Evolutionary conservation across 2,113 vertebrate species (phyloP).

Genomic region (Alligator sinensis): DNA sequence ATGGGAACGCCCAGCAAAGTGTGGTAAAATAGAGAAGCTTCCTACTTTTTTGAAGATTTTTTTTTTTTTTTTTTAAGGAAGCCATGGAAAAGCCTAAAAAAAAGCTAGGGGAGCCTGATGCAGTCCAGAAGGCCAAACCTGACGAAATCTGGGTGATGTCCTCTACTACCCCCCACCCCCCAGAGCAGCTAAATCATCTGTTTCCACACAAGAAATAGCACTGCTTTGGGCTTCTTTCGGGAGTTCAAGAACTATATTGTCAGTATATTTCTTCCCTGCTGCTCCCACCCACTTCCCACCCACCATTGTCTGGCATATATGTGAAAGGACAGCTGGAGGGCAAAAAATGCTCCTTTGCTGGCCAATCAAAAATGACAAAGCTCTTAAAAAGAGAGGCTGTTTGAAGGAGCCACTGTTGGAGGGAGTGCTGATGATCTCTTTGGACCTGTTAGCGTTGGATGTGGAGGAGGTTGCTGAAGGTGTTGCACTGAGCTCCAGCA

Average conservation of each 20-base stretch:
- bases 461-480: neutral
- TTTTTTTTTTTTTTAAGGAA: no score
- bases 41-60: neutral
- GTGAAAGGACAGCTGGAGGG: neutral
- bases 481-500: neutral
- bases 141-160: neutral
- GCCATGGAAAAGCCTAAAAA: neutral
- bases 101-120: neutral
- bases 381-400: neutral
- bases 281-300: neutral
- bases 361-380: neutral
- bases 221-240: neutral
- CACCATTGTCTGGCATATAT: fast-evolving
- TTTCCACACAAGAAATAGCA: neutral
- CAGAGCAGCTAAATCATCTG: neutral
- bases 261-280: no score
- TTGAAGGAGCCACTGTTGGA: neutral
- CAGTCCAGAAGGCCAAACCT: neutral
- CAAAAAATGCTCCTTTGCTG: neutral
- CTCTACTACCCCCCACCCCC: neutral
- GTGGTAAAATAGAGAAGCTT: neutral
- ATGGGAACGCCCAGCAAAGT: neutral
- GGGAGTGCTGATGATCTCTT: neutral
- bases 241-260: neutral
- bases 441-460: neutral